Conservation (phyloP, 1,140 invertebrate genomes). For the Telenomus remus region DNA sequence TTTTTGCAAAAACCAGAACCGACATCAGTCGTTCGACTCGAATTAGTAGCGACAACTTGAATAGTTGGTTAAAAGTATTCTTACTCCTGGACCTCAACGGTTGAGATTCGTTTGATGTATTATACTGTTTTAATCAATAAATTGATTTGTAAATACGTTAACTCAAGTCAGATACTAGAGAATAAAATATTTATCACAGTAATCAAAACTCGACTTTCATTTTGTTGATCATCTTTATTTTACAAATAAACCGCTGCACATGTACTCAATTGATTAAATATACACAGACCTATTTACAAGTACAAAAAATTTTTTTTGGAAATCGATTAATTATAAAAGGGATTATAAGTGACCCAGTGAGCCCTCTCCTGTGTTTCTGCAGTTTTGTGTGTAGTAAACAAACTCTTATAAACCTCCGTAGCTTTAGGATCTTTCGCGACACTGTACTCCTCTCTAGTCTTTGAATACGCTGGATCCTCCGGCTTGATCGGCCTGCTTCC, state of each 20-base stretch:
- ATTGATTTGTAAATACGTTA: conserved; percentile 41
- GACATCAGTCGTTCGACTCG: neutral
- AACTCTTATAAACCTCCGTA: conserved; percentile 93
- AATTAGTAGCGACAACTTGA: conserved; percentile 8
- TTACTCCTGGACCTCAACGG: conserved; percentile 8
- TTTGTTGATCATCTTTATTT: neutral
- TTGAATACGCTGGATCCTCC: conserved; percentile 83
- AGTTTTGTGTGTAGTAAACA: conserved; percentile 93
- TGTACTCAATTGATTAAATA: too few species aligned
- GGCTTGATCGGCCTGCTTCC: neutral
- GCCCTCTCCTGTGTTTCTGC: conserved; percentile 91
- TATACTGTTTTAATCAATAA: conserved; percentile 33
- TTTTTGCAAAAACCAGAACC: conserved; percentile 1
- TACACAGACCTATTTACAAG: neutral
- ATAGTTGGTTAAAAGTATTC: conserved; percentile 38
- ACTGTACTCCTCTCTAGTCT: conserved; percentile 86
- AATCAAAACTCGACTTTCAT: neutral
- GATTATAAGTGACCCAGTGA: conserved; percentile 99
- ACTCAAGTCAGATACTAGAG: conserved; percentile 10
- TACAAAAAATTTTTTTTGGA: neutral
- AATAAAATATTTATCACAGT: conserved; percentile 13
- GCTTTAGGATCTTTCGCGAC: conserved; percentile 94
- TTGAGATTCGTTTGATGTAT: conserved; percentile 22
- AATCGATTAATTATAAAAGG: conserved; percentile 92
- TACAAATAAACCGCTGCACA: too few species aligned